A percentile compares a stretch with the other conserved stretches of the same genome.
Evolutionary conservation across 2,797 vertebrate genomes (phyloP).

Genomic region (Leucoraja ocellata): DNA sequence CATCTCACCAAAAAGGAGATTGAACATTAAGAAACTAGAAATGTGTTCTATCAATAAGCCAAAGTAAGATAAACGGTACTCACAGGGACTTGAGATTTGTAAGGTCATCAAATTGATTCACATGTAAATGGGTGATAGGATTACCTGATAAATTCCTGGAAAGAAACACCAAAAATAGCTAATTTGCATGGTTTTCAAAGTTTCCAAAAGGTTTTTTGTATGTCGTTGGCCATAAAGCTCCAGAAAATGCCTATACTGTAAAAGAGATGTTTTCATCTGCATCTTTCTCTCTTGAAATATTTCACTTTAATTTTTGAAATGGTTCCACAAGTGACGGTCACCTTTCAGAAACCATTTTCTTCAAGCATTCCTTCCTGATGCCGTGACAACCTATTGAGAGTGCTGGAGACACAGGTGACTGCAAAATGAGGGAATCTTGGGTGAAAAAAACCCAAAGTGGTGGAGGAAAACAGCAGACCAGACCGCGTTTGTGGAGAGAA

Average conservation of each 20-base stretch:
- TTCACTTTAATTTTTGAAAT: not conserved
- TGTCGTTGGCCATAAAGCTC: not conserved
- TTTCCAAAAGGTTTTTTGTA: constrained; percentile 1
- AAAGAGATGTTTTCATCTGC: not conserved
- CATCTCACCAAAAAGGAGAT: not conserved
- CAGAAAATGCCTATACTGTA: not conserved
- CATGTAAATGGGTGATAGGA: constrained; percentile 49
- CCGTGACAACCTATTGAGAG: not conserved
- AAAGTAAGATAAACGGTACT: constrained; percentile 45
- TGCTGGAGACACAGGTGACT: not conserved
- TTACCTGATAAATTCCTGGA: constrained; percentile 62
- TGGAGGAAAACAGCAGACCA: too few relatives aligned
- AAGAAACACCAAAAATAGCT: constrained; percentile 21
- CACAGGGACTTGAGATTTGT: constrained; percentile 56
- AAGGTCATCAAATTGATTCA: constrained; percentile 55
- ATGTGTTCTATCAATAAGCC: not conserved
- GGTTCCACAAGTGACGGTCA: not conserved
- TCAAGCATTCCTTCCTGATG: not conserved
- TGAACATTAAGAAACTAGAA: not conserved
- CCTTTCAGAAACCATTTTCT: not conserved
- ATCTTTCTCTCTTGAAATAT: not conserved
- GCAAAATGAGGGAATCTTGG: too few relatives aligned
- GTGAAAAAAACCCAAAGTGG: too few relatives aligned
- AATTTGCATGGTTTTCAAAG: not conserved
- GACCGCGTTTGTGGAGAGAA: too few relatives aligned